Evolutionary conservation across 2,113 vertebrate species (phyloP), one percentile per base, ranked within the genome.

Genomic region (Prolemur simus): DNA sequence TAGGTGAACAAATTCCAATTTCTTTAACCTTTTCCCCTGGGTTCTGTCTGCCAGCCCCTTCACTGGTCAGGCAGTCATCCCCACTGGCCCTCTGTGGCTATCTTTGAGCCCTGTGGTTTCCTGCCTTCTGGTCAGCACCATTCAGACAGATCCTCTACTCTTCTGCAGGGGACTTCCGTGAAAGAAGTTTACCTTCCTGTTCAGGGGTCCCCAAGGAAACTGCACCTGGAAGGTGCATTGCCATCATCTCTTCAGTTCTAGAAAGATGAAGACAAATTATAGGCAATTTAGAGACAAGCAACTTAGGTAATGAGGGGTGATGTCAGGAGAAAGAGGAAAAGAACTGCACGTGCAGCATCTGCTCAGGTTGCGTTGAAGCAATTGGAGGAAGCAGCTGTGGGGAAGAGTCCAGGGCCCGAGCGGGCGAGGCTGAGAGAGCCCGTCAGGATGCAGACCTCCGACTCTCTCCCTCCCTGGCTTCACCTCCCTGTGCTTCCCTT

Each of bases 241-340:
- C 82, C 25, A 27, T 95, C 63, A 66, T 71, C 73, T 95, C 80
- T 95, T 95, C 69, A 49, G 27, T 83, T 81, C 74, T 71, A 27
- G 78, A 95, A 94, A 96, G 93, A 94, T 47, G 68, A 96, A 97
- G 89, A 96, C 73, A 96, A 87, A 97, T 95, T 91, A n/a, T 45
- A 87, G 89, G 78, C 78, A 83, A 76, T 93, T 96, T 84, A 81
- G 89, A 96, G 58, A 94, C 25, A 89, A 94, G 83, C 63, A 84
- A 87, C 93, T 84, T 69, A 88, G 86, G 88, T 96, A 90, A 95
- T 95, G 81, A 96, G 85, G 66, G 74, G 74, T 97, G 94, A 97
- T 69, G 71, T 90, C 58, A 69, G 90, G 94, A 52, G 71, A 54
- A 87, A 49, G 74, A 78, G 96, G 73, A 85, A 91, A 97, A 95